phyloP scores from a whole-genome alignment of 2,888 invertebrate species.

The Sarcophaga caerulescens region DNA sequence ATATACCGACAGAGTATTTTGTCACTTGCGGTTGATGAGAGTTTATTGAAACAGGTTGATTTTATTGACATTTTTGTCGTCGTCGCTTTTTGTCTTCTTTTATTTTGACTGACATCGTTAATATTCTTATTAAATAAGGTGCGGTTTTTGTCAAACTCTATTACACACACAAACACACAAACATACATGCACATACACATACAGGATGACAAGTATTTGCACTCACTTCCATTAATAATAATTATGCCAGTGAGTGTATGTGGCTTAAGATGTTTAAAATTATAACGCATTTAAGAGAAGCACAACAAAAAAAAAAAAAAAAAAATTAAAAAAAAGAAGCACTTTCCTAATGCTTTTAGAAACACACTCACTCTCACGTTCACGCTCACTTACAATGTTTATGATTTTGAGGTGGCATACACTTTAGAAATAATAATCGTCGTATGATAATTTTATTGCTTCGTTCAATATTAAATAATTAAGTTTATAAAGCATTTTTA shows the following conservation, averaged over 20 bases:
- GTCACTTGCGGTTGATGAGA: conserved; percentile 66
- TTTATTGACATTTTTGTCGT: conserved; percentile 55
- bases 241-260: conserved; percentile 4
- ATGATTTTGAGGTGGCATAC: neutral
- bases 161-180: conserved; percentile 15
- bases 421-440: neutral
- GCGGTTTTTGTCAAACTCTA: conserved; percentile 57
- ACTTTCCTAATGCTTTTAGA: conserved; percentile 49
- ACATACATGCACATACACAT: neutral
- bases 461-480: neutral
- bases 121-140: conserved; percentile 52
- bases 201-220: too few species aligned
- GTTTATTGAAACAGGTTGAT: conserved; percentile 69
- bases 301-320: conserved; percentile 17
- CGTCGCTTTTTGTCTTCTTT: conserved; percentile 12
- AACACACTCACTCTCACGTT: conserved; percentile 12
- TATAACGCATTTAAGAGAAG: conserved; percentile 42
- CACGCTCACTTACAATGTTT: neutral
- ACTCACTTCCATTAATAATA: conserved; percentile 25
- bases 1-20: conserved; percentile 48
- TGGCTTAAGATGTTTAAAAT: conserved; percentile 44
- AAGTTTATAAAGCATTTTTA: neutral
- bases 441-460: neutral
- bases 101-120: conserved; percentile 7
- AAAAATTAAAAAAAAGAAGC: conserved; percentile 8